phyloP scores from a whole-genome alignment of 2,113 vertebrate species.

The Puntigrus tetrazona region DNA sequence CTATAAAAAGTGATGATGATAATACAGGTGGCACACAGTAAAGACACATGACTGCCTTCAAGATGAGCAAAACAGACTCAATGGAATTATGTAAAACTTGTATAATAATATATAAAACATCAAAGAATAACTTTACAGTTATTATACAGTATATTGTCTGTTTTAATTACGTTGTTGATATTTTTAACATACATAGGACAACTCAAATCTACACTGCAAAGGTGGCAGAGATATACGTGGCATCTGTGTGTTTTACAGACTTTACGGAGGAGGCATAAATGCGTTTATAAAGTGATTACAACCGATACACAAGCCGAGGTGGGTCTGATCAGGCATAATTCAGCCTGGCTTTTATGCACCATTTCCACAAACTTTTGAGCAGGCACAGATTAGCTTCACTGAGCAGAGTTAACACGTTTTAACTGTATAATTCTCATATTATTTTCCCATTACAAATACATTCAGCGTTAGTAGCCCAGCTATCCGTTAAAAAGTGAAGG shows the following conservation, averaged over 20 bases:
- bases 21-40: neutral
- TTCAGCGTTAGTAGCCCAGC: neutral
- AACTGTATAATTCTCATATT: neutral
- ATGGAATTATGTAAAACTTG: neutral
- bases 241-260: neutral
- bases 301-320: neutral
- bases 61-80: too few relatives aligned
- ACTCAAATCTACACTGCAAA: too few relatives aligned
- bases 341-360: neutral
- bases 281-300: too few relatives aligned
- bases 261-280: too few relatives aligned
- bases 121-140: too few relatives aligned
- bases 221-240: neutral
- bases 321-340: neutral
- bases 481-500: constrained; percentile 19
- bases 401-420: too few relatives aligned
- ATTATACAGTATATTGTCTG: too few relatives aligned
- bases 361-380: neutral
- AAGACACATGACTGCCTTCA: neutral
- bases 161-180: too few relatives aligned
- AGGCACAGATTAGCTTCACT: neutral
- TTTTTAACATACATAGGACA: too few relatives aligned
- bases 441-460: neutral
- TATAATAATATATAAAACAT: too few relatives aligned
- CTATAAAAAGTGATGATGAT: neutral